Percentiles rank a stretch among this genome's conserved stretches.
Conservation (phyloP, 2,888 invertebrate genomes). For the Erynnis tages region DNA sequence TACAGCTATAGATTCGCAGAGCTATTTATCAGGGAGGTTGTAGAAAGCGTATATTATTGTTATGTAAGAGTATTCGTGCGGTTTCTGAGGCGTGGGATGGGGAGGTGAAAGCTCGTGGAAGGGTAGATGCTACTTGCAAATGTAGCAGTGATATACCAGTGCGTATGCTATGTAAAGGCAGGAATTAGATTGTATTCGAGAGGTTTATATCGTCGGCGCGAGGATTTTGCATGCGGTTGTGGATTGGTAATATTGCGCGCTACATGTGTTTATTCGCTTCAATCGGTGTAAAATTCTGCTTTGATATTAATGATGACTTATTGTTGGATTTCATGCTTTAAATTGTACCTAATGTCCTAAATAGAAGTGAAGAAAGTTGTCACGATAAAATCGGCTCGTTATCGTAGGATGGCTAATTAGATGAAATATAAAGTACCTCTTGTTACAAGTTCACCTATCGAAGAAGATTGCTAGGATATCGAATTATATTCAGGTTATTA, state of each 20-base stretch:
- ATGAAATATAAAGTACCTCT: no score
- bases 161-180: constrained; percentile 54
- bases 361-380: no score
- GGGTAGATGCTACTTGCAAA: constrained; percentile 58
- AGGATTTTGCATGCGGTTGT: constrained; percentile 35
- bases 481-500: no score
- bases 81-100: constrained; percentile 58
- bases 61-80: constrained; percentile 76
- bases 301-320: background rate
- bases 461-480: no score
- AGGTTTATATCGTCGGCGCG: constrained; percentile 53
- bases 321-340: no score
- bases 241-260: constrained; percentile 1
- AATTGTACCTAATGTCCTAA: no score
- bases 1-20: constrained; percentile 36
- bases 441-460: no score
- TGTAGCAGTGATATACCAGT: constrained; percentile 60
- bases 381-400: no score
- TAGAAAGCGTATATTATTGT: constrained; percentile 75
- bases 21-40: constrained; percentile 58
- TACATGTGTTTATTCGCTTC: constrained; percentile 9
- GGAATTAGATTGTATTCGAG: constrained; percentile 60
- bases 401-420: no score
- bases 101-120: constrained; percentile 58
- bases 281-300: background rate